Conservation (phyloP, 2,113 vertebrate genomes). For the Dolichotis patagonum region DNA sequence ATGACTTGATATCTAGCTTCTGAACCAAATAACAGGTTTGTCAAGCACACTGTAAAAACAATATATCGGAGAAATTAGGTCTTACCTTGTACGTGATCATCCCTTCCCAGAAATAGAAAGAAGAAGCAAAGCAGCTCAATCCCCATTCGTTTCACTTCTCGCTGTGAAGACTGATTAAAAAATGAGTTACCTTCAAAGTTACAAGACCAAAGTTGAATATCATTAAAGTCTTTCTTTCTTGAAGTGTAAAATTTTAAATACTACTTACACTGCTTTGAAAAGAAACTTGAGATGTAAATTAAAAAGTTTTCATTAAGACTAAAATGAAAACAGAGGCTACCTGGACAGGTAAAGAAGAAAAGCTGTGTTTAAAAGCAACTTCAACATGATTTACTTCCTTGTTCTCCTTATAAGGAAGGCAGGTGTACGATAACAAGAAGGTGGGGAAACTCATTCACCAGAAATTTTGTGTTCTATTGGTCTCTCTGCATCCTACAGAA, state of each 20-base stretch:
- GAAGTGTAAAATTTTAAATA: conserved; percentile 64
- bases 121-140: conserved; percentile 93
- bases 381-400: conserved; percentile 93
- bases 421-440: conserved; percentile 88
- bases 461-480: conserved; percentile 78
- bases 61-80: conserved; percentile 34
- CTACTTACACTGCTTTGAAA: conserved; percentile 76
- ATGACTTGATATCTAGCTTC: conserved; percentile 55
- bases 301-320: conserved; percentile 81
- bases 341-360: conserved; percentile 87
- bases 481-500: conserved; percentile 82
- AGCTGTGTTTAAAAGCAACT: conserved; percentile 82
- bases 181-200: conserved; percentile 80
- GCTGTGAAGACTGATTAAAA: conserved; percentile 86
- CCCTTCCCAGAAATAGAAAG: conserved; percentile 93
- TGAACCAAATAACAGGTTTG: conserved; percentile 75
- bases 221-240: conserved; percentile 73
- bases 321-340: conserved; percentile 86
- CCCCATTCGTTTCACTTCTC: conserved; percentile 97
- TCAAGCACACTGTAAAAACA: conserved; percentile 63
- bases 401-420: conserved; percentile 91
- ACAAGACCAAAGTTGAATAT: conserved; percentile 76
- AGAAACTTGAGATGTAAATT: conserved; percentile 80
- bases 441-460: conserved; percentile 86
- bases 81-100: conserved; percentile 94